Base-by-base conservation (phyloP, 2,797 vertebrate genomes). In the Aythya fuligula region DNA sequence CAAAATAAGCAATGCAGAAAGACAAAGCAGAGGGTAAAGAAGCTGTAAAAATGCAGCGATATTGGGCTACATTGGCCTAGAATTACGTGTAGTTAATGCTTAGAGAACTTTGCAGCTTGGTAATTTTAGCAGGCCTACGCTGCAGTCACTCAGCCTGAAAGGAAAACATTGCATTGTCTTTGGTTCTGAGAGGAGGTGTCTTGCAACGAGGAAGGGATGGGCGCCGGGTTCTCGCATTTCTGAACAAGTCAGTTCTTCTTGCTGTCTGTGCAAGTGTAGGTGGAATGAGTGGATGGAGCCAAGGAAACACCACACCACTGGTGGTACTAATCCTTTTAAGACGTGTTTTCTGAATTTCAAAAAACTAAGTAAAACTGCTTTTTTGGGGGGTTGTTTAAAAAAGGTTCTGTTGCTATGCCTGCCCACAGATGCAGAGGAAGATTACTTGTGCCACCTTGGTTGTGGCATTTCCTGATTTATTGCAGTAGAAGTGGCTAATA, bases 1-100 rank as follows among this genome's bases (percentile, higher is more conserved):
- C 16, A 90, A 93, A 96, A 84, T 39, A 88, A 82, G 25, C 47
- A 74, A 90, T 27, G 34, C 17, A 71, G 60, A 94, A 86, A 71
- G 39, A 60, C 24, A 79, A 91, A 76, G 10, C 14, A 32, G 7
- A 57, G 32, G 17, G 53, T 81, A 73, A 85, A 81, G 53, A 47
- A 77, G 10, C 39, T 69, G 8, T 77, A 75, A 62, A 97, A 91
- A 77, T 72, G 17, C 27, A 71, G 19, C 22, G 54, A 60, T 85
- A 75, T 3, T 38, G 49, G 25, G 53, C 19, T 66, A 34, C 0
- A 0, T 41, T 45, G 21, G 43, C 27, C 25, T 91, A 61, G 75
- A 80, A 82, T 62, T 79, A 6, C 2, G 15, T 70, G 21, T 80
- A 75, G 51, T 65, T 81, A 73, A 36, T 53, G 4, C 14, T 21